A percentile compares a stretch with the other conserved stretches of the same genome.
Conservation (phyloP, 2,113 vertebrate species). For the Zootoca vivipara region DNA sequence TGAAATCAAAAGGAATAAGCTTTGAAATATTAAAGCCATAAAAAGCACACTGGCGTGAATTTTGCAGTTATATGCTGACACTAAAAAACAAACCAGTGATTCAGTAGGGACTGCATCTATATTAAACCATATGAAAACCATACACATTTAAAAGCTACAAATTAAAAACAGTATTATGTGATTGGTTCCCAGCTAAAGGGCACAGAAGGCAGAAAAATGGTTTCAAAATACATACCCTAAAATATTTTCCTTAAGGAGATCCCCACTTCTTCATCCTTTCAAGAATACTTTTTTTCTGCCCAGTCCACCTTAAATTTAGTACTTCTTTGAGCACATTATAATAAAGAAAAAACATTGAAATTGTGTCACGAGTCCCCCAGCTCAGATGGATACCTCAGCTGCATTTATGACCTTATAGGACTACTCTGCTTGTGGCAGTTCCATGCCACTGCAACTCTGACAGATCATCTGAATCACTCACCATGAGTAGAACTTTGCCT, state of each 20-base stretch:
- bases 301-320: background rate
- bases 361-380: background rate
- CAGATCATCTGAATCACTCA: background rate
- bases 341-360: background rate
- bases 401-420: slow-evolving; percentile 1
- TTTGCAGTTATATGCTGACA: background rate
- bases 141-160: slow-evolving; percentile 8
- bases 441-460: background rate
- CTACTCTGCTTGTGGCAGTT: background rate
- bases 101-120: slow-evolving; percentile 12
- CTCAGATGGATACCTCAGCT: background rate
- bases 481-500: background rate
- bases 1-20: slow-evolving; percentile 17
- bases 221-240: background rate
- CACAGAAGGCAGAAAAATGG: background rate
- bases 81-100: slow-evolving; percentile 36
- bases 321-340: background rate
- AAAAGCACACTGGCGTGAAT: slow-evolving; percentile 15
- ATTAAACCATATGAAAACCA: background rate
- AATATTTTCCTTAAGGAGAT: background rate
- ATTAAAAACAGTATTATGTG: background rate
- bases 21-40: slow-evolving; percentile 18
- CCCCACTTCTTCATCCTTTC: background rate
- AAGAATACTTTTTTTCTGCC: background rate
- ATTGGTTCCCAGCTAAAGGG: background rate